A percentile compares a stretch with the other conserved stretches of the same genome.
phyloP scores from a whole-genome alignment of 2,888 invertebrate genomes.

The Agrochola lota region DNA sequence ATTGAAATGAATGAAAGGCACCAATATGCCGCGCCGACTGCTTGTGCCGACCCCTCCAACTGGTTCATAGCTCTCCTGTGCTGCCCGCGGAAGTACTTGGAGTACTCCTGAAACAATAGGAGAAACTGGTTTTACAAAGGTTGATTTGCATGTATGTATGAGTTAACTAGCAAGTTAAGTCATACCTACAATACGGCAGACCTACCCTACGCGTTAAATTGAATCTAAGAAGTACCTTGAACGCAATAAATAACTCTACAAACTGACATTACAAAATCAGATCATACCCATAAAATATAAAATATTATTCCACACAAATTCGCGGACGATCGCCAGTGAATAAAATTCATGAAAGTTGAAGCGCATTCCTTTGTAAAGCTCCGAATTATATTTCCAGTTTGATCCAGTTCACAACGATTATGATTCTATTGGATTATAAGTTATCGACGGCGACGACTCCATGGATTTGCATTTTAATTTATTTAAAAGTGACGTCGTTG shows the following conservation, averaged over 20 bases:
- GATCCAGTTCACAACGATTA: conserved; percentile 49
- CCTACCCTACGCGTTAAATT: too few relatives aligned
- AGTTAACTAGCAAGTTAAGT: neutral
- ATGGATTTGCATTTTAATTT: conserved; percentile 40
- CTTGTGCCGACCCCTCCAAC: conserved; percentile 95
- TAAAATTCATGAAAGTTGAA: conserved; percentile 18
- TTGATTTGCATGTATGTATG: neutral
- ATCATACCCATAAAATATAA: neutral
- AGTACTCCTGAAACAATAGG: conserved; percentile 89
- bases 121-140: neutral
- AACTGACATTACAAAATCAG: too few relatives aligned
- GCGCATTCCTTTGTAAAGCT: conserved; percentile 13
- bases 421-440: conserved; percentile 50
- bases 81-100: conserved; percentile 96
- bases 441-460: conserved; percentile 25
- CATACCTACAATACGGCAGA: neutral
- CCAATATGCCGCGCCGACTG: conserved; percentile 91
- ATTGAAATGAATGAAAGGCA: neutral
- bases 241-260: neutral
- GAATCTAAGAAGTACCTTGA: neutral
- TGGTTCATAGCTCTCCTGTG: conserved; percentile 96
- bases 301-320: conserved; percentile 13
- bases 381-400: conserved; percentile 19
- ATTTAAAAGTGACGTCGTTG: conserved; percentile 28
- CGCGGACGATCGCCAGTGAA: neutral